These are phyloP conservation scores for Bombus confusus DNA, from an alignment of 1,140 invertebrate species.

Conservation along the genomic window DNA sequence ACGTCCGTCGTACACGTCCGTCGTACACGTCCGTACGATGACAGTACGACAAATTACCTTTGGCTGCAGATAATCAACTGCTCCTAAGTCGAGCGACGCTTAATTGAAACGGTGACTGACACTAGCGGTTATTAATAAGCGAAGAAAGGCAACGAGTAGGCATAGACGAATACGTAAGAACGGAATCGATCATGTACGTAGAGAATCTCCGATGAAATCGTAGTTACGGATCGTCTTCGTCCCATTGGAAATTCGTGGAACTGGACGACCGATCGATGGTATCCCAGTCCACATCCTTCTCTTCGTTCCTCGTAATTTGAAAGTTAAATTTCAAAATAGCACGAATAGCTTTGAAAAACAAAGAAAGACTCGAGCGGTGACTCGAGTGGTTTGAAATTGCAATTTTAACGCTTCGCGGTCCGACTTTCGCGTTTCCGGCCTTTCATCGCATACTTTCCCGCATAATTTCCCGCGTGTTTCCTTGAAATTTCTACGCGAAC, in stretches of 20 bases:
- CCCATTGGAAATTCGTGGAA: background rate
- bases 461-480: too few species aligned
- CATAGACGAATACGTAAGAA: background rate
- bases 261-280: too few species aligned
- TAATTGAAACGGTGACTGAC: conserved; percentile 61
- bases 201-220: background rate
- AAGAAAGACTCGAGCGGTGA: too few species aligned
- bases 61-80: conserved; percentile 32
- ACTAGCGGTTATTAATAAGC: conserved; percentile 49
- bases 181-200: conserved; percentile 15
- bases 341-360: too few species aligned
- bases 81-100: background rate
- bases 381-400: too few species aligned
- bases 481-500: too few species aligned
- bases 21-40: conserved; percentile 25
- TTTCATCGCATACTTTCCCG: too few species aligned
- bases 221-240: background rate
- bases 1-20: background rate
- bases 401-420: too few species aligned
- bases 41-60: conserved; percentile 58
- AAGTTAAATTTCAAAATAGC: too few species aligned
- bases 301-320: too few species aligned
- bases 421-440: too few species aligned
- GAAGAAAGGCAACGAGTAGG: background rate
- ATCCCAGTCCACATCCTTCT: too few species aligned